Conservation (phyloP, 2,113 vertebrate genomes). For the Craseonycteris thonglongyai region DNA sequence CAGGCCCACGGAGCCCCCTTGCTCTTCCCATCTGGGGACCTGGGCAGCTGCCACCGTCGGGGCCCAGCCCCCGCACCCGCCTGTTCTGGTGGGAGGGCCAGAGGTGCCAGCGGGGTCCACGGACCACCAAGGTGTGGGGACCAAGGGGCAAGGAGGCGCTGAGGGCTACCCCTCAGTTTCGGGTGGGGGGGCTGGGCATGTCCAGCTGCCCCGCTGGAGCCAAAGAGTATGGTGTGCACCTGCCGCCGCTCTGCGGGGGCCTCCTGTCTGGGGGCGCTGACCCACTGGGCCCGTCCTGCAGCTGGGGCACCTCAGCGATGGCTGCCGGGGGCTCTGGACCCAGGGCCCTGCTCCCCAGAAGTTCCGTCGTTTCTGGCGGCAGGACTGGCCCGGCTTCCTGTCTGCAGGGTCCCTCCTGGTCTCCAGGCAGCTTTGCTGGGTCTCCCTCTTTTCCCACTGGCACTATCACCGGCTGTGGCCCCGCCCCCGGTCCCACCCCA, state of each 20-base stretch:
- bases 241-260: no score
- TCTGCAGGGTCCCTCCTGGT: accelerated
- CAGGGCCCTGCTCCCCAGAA: neutral
- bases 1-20: neutral
- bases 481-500: no score
- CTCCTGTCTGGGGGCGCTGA: neutral
- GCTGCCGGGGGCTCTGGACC: neutral
- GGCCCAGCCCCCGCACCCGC: no score
- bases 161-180: accelerated
- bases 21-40: neutral
- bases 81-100: neutral
- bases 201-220: no score
- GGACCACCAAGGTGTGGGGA: neutral
- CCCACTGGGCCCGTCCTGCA: neutral
- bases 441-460: neutral
- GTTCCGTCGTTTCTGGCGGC: no score
- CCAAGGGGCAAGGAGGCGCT: neutral
- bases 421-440: accelerated
- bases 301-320: neutral
- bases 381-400: accelerated
- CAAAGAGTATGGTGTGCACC: no score
- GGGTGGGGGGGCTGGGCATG: neutral
- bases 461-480: no score
- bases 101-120: neutral
- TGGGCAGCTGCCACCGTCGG: neutral